Percentiles rank a stretch among this genome's conserved stretches.
Conservation (phyloP, 2,113 vertebrate species). For the Pholis gunnellus region DNA sequence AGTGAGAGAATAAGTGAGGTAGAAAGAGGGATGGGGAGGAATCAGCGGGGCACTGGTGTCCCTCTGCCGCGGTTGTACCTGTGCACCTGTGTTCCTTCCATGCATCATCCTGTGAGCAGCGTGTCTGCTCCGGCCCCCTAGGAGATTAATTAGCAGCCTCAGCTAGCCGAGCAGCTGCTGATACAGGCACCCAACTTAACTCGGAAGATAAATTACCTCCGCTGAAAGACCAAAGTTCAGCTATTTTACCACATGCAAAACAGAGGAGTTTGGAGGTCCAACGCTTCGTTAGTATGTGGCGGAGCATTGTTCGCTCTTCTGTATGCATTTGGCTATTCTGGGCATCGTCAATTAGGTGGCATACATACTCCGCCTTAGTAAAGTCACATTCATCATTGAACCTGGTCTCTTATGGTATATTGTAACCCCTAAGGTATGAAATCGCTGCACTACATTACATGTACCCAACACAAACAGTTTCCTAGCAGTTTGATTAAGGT, state of each 20-base stretch:
- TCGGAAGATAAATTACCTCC: conserved; percentile 74
- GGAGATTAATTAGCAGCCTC: conserved; percentile 78
- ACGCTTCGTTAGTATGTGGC: conserved; percentile 26
- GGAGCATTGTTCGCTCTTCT: conserved; percentile 4
- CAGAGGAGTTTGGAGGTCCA: conserved; percentile 35
- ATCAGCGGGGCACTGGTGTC: not conserved
- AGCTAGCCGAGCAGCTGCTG: conserved; percentile 61
- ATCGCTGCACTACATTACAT: not conserved
- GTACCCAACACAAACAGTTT: not conserved
- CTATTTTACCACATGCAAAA: conserved; percentile 66
- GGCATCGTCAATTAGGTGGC: not conserved
- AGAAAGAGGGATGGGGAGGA: not conserved
- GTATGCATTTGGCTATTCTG: conserved; percentile 16
- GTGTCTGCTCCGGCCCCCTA: conserved; percentile 50
- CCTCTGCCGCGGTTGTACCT: conserved; percentile 27
- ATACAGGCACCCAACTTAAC: conserved; percentile 61
- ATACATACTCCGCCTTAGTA: not conserved
- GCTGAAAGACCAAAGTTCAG: conserved; percentile 71
- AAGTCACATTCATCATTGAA: conserved; percentile 13
- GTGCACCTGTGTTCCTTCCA: conserved; percentile 55
- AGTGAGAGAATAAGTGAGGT: conserved; percentile 19
- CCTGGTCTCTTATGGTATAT: not conserved
- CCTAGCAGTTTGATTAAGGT: conserved; percentile 3
- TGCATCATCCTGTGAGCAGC: conserved; percentile 74
- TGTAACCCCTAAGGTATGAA: not conserved